Base-by-base conservation (phyloP, 2,113 vertebrate species). In the Pagrus major region DNA sequence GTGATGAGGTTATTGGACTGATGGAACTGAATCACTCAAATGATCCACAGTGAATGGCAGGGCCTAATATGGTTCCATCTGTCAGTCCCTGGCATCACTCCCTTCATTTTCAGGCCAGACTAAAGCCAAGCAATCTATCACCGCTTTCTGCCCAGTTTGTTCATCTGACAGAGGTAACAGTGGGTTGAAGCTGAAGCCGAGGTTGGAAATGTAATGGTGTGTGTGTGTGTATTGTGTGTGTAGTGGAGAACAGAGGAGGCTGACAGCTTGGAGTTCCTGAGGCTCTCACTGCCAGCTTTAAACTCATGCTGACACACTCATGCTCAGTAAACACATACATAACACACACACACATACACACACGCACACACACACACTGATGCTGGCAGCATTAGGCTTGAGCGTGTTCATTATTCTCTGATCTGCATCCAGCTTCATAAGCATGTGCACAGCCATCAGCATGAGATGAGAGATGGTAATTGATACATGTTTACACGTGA, bases 221-320 rank as follows among this genome's bases (percentile, higher is more conserved):
- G 54, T 54, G 74, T 77, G 71, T 42, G 9, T 66, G n/a, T n/a
- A n/a, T n/a, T 76, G 54, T 46, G 39, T 54, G 74, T 77, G 72
- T 42, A 16, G 69, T 61, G 37, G 64, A 83, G 69, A 44, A 67
- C 52, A 56, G 67, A 78, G 55, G 69, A 78, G 47, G 47, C 60
- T 55, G 69, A 89, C 73, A 77, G 78, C 76, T 74, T 78, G 37
- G 71, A 76, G 75, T 55, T 88, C 77, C 82, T 37, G 42, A 72
- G 79, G 71, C 80, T 37, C 69, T 76, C 47, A 8, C 54, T 56
- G 51, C 68, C 51, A 61, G 76, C 41, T 65, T 35, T 51, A 61
- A 79, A 81, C 79, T 80, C 70, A 68, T 18, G 20, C 52, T 78
- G 70, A 86, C 78, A 77, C 60, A 75, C 31, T 41, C 82, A 37